Base-by-base conservation (phyloP, 2,888 invertebrate genomes). In the Cryptophagus acutangulus region DNA sequence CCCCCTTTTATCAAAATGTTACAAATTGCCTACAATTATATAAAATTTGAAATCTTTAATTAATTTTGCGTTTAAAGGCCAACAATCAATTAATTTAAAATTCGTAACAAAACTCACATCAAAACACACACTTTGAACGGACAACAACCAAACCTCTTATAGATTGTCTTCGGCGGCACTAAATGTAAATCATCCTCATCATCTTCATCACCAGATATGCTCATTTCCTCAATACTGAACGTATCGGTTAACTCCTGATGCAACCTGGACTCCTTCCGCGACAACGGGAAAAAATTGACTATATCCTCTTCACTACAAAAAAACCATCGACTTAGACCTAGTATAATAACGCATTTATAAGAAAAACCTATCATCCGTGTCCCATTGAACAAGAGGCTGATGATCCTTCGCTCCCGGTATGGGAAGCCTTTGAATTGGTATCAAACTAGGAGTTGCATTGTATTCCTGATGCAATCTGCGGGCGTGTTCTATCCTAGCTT, bases 151-250 rank as follows among this genome's bases (percentile, higher is more conserved):
- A 68, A 62, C 57, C 61, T 62, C 43, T 67, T 65, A 46, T 67
- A 66, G 39, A 66, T 62, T 2, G 68, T 63, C 48, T 66, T 63
- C 9, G 71, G 71, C 40, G 71, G 71, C 46, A 71, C 69, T 41
- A 71, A 52, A 54, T 72, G 69, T 35, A 71, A 55, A 49, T 72
- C 71, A 49, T 71, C 71, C 49, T 69, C 69, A 46, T 70, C 69
- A 38, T 71, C 71, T 18, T 65, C 64, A 36, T 66, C 70, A 2
- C 75, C 76, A 43, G 77, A 77, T 60, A 78, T 71, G 66, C 77
- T 77, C 66, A 78, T 73, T 61, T 78, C 76, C 66, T 78, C 78
- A 63, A 78, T 76, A 47, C 77, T 76, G 52, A 79, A 71, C 46
- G 78, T 78, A 55, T 77, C 75, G n/a, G 76, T 75, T 38, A 78